These are phyloP conservation scores for Siniperca obscura DNA, from an alignment of 2,797 vertebrate genomes.

Conservation along the genomic window DNA sequence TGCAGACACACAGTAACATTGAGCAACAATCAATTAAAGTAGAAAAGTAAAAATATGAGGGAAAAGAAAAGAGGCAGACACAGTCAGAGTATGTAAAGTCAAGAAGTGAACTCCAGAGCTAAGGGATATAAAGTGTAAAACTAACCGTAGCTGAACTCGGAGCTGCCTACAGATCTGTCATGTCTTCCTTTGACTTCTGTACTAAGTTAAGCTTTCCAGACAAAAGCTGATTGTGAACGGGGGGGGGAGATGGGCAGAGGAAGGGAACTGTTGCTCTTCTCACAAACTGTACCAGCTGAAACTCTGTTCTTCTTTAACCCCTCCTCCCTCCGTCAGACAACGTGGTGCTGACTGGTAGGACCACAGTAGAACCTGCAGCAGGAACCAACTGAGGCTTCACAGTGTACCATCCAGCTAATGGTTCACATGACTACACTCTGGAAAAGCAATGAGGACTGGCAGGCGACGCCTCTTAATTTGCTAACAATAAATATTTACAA, in stretches of 20 bases:
- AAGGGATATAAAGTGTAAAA: neutral
- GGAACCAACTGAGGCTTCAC: neutral
- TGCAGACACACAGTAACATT: neutral
- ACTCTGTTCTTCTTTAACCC: constrained; percentile 47
- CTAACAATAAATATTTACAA: neutral
- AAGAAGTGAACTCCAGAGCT: neutral
- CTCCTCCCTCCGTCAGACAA: constrained; percentile 54
- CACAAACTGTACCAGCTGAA: constrained; percentile 62
- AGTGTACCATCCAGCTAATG: neutral
- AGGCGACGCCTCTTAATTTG: neutral
- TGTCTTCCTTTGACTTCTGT: constrained; percentile 27
- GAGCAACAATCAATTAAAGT: neutral
- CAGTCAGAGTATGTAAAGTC: neutral
- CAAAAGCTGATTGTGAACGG: constrained; percentile 19
- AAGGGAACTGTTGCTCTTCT: constrained; percentile 68
- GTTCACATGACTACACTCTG: constrained; percentile 16
- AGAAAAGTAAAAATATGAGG: neutral
- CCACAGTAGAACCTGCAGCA: constrained; percentile 16
- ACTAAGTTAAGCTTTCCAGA: constrained; percentile 19
- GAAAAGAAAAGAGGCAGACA: neutral
- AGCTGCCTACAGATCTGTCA: constrained; percentile 34
- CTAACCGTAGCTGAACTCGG: constrained; percentile 56
- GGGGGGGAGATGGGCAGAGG: constrained; percentile 31
- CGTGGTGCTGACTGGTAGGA: constrained; percentile 72
- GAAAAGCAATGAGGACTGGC: neutral